phyloP scores from a whole-genome alignment of 2,797 vertebrate genomes.

The Enteromius unitaeniatus region DNA sequence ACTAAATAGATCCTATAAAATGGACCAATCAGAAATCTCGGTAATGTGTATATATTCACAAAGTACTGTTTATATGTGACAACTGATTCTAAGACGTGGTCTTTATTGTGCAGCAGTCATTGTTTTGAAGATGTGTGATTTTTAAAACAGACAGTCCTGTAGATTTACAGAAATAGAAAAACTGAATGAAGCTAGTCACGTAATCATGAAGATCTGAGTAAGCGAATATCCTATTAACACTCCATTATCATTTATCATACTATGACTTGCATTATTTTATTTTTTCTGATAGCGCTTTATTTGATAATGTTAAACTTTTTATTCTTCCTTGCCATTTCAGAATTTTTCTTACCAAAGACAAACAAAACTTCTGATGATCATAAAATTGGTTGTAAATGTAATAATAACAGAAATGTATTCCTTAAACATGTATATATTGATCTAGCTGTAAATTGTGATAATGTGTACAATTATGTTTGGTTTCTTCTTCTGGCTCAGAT shows the following conservation, averaged over 20 bases:
- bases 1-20: not conserved
- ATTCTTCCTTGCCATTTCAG: not conserved
- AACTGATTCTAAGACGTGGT: not conserved
- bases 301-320: not conserved
- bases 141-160: not conserved
- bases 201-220: not conserved
- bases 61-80: not conserved
- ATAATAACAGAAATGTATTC: not conserved
- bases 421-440: not conserved
- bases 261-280: not conserved
- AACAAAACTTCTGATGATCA: not conserved
- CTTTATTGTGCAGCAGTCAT: not conserved
- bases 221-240: not conserved
- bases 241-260: not conserved
- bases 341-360: not conserved
- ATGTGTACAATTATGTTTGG: not conserved
- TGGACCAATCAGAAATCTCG: not conserved
- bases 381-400: not conserved
- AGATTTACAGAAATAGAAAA: not conserved
- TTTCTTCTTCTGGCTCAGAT: not conserved
- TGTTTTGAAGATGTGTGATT: not conserved
- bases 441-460: not conserved
- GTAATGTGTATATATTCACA: not conserved
- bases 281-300: not conserved
- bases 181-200: not conserved